phyloP scores from a whole-genome alignment of 2,113 vertebrate genomes.

The Pterocles orientalis region DNA sequence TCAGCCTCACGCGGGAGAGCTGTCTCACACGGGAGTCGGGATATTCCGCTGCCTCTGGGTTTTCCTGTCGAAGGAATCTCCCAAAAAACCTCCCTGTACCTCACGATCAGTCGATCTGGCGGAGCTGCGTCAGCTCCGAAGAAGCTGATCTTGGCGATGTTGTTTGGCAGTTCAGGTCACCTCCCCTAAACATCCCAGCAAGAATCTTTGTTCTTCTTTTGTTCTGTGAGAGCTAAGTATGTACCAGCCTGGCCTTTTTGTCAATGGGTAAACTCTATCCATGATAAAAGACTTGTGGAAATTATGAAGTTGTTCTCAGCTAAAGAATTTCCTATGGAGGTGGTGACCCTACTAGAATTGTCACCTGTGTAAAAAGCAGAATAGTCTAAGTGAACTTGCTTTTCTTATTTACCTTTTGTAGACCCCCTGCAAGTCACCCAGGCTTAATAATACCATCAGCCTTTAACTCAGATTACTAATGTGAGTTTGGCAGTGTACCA shows the following conservation, averaged over 20 bases:
- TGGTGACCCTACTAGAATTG: background rate
- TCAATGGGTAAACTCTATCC: background rate
- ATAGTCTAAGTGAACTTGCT: background rate
- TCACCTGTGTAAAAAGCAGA: background rate
- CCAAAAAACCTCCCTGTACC: too few species aligned
- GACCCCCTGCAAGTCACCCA: background rate
- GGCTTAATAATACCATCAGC: background rate
- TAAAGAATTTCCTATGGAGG: background rate
- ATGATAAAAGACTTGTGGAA: background rate
- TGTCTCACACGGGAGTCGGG: too few species aligned
- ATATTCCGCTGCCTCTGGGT: too few species aligned
- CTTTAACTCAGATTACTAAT: background rate
- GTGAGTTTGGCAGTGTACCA: background rate
- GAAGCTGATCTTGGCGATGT: too few species aligned
- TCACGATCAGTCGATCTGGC: too few species aligned
- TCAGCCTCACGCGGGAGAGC: too few species aligned
- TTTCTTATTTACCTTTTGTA: background rate
- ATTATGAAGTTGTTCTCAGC: background rate
- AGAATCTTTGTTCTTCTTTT: background rate
- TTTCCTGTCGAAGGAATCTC: too few species aligned
- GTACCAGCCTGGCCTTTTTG: background rate
- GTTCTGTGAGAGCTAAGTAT: background rate
- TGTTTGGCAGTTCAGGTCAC: background rate
- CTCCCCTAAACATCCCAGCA: background rate
- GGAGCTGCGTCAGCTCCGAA: too few species aligned